Evolutionary conservation across 2,797 vertebrate genomes (phyloP).

Genomic region (Thripadectes ignobilis): DNA sequence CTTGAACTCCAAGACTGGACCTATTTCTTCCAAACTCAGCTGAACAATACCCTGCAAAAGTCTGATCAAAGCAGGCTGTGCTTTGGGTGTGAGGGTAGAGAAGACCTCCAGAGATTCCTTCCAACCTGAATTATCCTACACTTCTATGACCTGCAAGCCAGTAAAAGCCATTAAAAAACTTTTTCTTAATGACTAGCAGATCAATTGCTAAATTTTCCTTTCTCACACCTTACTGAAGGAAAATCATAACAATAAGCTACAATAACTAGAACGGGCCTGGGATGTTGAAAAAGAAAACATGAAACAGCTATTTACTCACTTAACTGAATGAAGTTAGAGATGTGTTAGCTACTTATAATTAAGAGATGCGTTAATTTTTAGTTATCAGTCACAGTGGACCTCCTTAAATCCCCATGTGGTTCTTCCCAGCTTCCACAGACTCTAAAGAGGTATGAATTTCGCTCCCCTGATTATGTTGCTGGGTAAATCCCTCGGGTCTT

Average conservation of each 20-base stretch:
- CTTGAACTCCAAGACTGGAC: not conserved
- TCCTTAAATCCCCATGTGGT: not conserved
- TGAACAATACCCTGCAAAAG: not conserved
- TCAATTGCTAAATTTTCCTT: not conserved
- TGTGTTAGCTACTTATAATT: not conserved
- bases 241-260: not conserved
- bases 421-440: not conserved
- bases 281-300: not conserved
- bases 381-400: not conserved
- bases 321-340: not conserved
- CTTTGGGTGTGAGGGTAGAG: not conserved
- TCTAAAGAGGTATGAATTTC: not conserved
- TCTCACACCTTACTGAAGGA: not conserved
- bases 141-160: not conserved
- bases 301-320: not conserved
- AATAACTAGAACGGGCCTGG: not conserved
- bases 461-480: not conserved
- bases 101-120: not conserved
- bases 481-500: not conserved
- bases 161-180: not conserved
- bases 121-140: not conserved
- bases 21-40: not conserved
- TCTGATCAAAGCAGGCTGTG: not conserved
- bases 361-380: not conserved
- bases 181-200: not conserved